Base-by-base conservation (phyloP, 2,888 invertebrate genomes). In the Acanthosepion lycidas region DNA sequence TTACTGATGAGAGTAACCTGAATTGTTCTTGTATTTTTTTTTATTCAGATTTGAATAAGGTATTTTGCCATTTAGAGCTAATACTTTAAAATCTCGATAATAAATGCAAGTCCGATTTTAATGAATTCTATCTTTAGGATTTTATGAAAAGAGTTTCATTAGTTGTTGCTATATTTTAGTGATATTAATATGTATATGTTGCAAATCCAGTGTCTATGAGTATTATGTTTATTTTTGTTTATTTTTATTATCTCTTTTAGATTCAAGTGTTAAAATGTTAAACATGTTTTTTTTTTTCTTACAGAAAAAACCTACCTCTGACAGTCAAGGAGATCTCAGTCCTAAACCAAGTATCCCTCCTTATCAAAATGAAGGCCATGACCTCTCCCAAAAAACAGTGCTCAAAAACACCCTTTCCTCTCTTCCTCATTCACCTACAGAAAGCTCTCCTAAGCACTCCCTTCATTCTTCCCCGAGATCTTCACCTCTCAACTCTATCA, bases 401-500 rank as follows among this genome's bases (percentile, higher is more conserved):
- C 64, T 64, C 64, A 64, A 64, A 64, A 23, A 64, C 28, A 64
- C 64, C 23, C 26, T 64, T 64, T 26, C 64, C 8, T 26, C 64
- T 64, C 64, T 26, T 64, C 28, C 26, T 64, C 64, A 64, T 26
- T 8, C 2, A 23, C 3, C 59, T 59, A 23, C 23, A 64, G 64
- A 64, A 26, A 64, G 8, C 64, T 64, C 64, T 4, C 26, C 64
- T 28, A 64, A 26, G 26, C 26, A 64, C 26, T 26, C 23, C 28
- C 8, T 64, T 23, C 64, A 64, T 64, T 64, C 64, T 28, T 64
- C 64, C 26, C 64, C 64, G 4, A 64, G 26, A 64, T 23, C 64
- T 26, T 64, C 64, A 64, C 64, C 64, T 26, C 64, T 64, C 2
- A 23, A 64, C 28, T 64, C 64, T 8, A 97, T 97, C 94, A 98